Conservation (phyloP, 2,888 invertebrate genomes). For the Sussaba pulchella region DNA sequence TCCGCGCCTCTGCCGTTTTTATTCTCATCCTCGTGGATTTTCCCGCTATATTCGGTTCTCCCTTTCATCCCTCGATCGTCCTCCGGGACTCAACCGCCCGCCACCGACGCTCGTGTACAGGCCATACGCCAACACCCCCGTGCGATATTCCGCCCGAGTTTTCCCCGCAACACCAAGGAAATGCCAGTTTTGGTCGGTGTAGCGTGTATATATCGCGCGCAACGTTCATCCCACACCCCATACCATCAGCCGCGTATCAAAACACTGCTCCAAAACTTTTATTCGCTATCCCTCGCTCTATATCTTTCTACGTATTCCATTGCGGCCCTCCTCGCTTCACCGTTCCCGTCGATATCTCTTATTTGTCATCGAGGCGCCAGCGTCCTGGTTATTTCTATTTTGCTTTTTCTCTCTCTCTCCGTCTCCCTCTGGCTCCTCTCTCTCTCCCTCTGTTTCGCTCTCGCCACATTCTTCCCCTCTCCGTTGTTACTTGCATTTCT, state of each 20-base stretch:
- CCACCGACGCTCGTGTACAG: constrained; percentile 8
- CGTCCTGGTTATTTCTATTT: constrained; percentile 54
- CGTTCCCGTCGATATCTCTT: constrained; percentile 50
- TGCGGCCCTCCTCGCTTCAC: constrained; percentile 9
- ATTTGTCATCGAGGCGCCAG: constrained; percentile 59
- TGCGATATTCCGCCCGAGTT: neutral
- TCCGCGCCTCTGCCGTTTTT: constrained; percentile 41
- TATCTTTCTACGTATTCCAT: constrained; percentile 35
- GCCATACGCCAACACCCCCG: no score
- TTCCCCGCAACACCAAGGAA: constrained; percentile 21
- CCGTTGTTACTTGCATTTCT: neutral
- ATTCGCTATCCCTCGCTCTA: constrained; percentile 45
- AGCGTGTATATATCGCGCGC: constrained; percentile 4
- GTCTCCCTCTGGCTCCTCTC: neutral
- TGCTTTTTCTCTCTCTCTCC: neutral
- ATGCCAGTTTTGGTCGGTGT: constrained; percentile 30
- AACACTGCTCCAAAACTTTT: constrained; percentile 63
- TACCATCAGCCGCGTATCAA: constrained; percentile 55
- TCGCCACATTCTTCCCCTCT: neutral
- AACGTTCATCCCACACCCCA: constrained; percentile 23
- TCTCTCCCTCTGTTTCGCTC: neutral
- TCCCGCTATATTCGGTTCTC: constrained; percentile 15
- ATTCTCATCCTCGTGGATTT: constrained; percentile 26
- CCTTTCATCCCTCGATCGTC: constrained; percentile 57
- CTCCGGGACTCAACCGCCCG: constrained; percentile 32